These are phyloP conservation scores for Frankliniella fusca DNA, from an alignment of 2,888 invertebrate genomes.

Conservation along the genomic window DNA sequence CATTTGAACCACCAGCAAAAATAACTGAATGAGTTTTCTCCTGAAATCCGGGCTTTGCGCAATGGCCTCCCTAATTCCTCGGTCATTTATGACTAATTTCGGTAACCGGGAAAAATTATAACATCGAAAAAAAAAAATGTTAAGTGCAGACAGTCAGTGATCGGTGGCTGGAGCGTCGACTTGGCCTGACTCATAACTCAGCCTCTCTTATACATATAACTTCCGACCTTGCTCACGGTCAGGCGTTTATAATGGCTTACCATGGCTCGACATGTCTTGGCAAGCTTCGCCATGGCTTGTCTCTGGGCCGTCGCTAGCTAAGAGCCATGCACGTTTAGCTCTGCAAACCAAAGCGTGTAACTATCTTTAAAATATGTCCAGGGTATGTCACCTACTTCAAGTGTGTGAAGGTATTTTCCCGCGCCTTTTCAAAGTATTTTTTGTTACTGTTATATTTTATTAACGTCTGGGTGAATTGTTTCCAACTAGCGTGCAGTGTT, in stretches of 20 bases:
- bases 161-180: background rate
- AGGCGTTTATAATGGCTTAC: constrained; percentile 13
- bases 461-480: too few species aligned
- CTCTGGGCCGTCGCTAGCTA: background rate
- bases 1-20: too few species aligned
- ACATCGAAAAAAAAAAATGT: too few species aligned
- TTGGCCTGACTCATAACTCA: background rate
- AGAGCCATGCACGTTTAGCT: too few species aligned
- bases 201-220: constrained; percentile 4
- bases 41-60: background rate
- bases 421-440: too few species aligned
- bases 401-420: too few species aligned
- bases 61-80: too few species aligned
- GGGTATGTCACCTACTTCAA: too few species aligned
- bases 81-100: background rate
- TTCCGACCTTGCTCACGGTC: constrained; percentile 15
- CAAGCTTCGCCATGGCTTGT: background rate
- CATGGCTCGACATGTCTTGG: background rate
- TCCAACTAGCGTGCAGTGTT: too few species aligned
- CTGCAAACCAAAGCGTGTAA: too few species aligned
- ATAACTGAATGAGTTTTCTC: background rate
- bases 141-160: background rate
- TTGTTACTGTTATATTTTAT: too few species aligned
- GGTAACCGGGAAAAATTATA: background rate
- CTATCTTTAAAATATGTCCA: too few species aligned